Evolutionary conservation across 1,140 invertebrate genomes (phyloP), one percentile per base, ranked within the genome.

Genomic region (Neodiprion pinetum): DNA sequence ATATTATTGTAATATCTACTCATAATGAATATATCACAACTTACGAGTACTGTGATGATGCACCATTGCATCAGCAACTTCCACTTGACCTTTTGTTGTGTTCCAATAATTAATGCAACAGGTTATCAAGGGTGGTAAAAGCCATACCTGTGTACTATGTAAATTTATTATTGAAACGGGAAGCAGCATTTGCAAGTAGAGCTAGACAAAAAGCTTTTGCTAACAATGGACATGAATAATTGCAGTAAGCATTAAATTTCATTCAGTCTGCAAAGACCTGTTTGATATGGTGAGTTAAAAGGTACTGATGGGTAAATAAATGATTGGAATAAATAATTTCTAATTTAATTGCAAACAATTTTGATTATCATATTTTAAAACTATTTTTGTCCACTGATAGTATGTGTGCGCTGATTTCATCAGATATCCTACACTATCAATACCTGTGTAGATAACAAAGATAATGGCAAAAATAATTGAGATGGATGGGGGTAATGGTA

Each of bases 361-460:
- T 61, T 9, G 53, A 12, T 17, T 61, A 40, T 40, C 28, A 40
- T 40, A 40, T 61, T 14, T 61, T 5, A 12, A 61, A 61, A 14
- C 53, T 61, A 61, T 61, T 17, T 61, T 61, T 61, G 53, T 61
- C 53, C 53, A 61, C n/a, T 61, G 53, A 61, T 61, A 61, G n/a
- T 17, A 17, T 12, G 9, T 14, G 53, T 40, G 28, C 28, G 5
- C 28, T 40, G 53, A 61, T 61, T 12, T 17, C 4, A 14, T 61
- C n/a, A 14, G n/a, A 61, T 61, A 61, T 14, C 4, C 11, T 61
- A 61, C 28, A 40, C n/a, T 61, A 17, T 61, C 53, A 4, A 61
- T 61, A 14, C n/a, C 11, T 61, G 53, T 17, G 53, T 17, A 61
- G 53, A 17, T 61, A 61, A 61, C 53, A 61, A 61, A 61, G 9